Conservation (phyloP, 53 echinoderm and acorn worm genomes). For the Stichopus horrens region DNA sequence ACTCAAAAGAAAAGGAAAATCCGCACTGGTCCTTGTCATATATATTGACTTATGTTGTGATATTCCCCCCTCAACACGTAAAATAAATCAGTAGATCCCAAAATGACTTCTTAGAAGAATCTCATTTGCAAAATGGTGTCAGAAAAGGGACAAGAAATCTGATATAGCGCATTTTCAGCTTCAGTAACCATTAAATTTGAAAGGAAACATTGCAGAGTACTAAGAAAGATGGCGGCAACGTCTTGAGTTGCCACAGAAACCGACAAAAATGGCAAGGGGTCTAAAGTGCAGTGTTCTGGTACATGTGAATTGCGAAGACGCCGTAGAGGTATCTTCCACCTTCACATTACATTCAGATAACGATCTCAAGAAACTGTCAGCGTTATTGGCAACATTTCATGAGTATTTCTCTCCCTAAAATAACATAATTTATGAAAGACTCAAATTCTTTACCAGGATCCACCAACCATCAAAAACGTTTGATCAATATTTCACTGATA, state of each 20-base stretch:
- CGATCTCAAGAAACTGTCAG: neutral
- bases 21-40: too few species aligned
- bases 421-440: slow-evolving; percentile 52
- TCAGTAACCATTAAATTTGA: too few species aligned
- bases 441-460: slow-evolving; percentile 45
- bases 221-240: neutral
- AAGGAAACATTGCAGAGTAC: too few species aligned
- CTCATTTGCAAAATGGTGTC: too few species aligned
- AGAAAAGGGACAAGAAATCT: too few species aligned
- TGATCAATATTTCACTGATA: too few species aligned
- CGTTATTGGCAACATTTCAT: neutral
- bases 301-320: slow-evolving; percentile 48
- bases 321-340: slow-evolving; percentile 41
- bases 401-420: slow-evolving; percentile 42
- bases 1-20: too few species aligned
- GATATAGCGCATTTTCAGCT: too few species aligned
- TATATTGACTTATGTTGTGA: too few species aligned
- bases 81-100: too few species aligned
- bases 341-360: neutral
- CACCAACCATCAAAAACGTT: slow-evolving; percentile 1
- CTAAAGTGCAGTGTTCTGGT: slow-evolving; percentile 23
- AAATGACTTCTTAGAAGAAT: too few species aligned
- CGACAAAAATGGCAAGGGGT: slow-evolving; percentile 47
- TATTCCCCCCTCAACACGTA: too few species aligned
- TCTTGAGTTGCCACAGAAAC: slow-evolving; percentile 47